Base-by-base conservation (phyloP, 1,140 invertebrate species). In the Tribolium madens region DNA sequence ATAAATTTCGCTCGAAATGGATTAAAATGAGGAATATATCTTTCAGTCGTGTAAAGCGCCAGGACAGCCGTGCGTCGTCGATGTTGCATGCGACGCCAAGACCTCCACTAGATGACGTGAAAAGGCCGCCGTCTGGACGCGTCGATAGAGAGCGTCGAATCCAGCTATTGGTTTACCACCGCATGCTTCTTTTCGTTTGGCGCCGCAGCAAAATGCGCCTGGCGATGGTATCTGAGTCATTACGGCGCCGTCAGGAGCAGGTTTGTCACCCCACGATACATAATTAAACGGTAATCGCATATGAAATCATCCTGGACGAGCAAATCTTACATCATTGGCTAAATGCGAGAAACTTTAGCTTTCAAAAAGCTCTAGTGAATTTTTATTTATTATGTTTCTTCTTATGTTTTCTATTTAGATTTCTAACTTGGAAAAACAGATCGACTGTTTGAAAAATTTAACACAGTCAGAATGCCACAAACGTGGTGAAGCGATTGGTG, bases 81-180 rank as follows among this genome's bases (percentile, higher is more conserved):
- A 33, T 52, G 31, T 69, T 81, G 52, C 79, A 81, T 74, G 80
- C 78, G 46, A 81, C 80, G 42, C 80, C 80, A 13, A 73, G 80
- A 9, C 78, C 71, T 26, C 46, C 76, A 60, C 13, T 31, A 7
- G 53, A 47, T 18, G 73, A 75, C 17, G 72, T 48, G 42, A 50
- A 36, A n/a, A 26, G 21, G 36, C 10, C 76, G 21, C 69, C 57
- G 53, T 50, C 60, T 15, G 36, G 60, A 52, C 76, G 75, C 68
- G 50, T 46, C 26, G 9, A 76, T 75, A 53, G 74, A 79, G 69
- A 71, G 73, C 46, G 71, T 17, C 26, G 42, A 60, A 57, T 50
- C 76, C 76, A 60, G 26, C 13, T 18, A 64, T 64, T 31, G 57
- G 36, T 80, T 9, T 81, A 80, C 57, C 50, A 69, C 12, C 69